Conservation (phyloP, 2,113 vertebrate genomes). For the Patagioenas fasciata region DNA sequence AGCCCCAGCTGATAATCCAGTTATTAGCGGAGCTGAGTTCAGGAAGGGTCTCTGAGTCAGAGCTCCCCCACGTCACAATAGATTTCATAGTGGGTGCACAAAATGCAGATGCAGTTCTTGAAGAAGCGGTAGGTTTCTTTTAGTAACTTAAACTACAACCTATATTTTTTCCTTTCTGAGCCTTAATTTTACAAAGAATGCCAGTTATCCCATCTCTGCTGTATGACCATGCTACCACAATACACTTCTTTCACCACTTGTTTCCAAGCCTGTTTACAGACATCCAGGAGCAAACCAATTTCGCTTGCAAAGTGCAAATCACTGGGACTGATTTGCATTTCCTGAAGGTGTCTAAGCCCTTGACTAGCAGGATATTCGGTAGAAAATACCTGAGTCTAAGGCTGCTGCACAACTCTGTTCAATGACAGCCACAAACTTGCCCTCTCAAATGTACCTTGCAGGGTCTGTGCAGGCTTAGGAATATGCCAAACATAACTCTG, state of each 20-base stretch:
- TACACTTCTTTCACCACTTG: not conserved
- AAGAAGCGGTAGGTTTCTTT: not conserved
- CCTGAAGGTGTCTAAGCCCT: not conserved
- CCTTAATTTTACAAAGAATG: not conserved
- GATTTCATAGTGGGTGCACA: rapidly evolving
- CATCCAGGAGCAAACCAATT: not conserved
- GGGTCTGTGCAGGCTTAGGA: not conserved
- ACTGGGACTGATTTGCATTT: not conserved
- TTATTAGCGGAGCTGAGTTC: not conserved
- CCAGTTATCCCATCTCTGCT: not conserved
- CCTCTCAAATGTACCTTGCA: not conserved
- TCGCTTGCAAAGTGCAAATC: not conserved
- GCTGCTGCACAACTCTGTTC: not conserved
- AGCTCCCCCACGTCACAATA: rapidly evolving
- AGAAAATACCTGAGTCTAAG: not conserved
- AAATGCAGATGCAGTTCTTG: not conserved
- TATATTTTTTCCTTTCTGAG: not conserved
- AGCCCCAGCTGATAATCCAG: not conserved
- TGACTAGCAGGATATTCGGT: not conserved
- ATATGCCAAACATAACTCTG: not conserved
- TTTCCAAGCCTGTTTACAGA: not conserved
- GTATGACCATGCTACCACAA: not conserved
- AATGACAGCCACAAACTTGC: not conserved
- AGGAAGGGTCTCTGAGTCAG: not conserved
- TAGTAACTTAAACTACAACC: not conserved